Evolutionary conservation across 1,140 invertebrate species (phyloP).

Genomic region (Tetragnatha versicolor): DNA sequence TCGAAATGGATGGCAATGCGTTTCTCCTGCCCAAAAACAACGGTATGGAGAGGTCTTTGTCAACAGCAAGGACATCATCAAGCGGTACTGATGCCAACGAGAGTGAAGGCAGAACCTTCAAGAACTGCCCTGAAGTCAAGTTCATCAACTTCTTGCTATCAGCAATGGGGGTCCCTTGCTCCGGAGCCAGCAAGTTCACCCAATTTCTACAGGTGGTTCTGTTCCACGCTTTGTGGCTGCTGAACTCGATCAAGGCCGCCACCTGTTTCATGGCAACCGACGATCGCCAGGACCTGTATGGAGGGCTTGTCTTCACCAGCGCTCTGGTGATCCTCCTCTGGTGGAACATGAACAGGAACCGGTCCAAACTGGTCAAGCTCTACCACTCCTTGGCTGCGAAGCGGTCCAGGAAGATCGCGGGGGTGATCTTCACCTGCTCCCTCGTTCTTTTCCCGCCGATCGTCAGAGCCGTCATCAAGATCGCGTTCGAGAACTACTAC

Average conservation of each 20-base stretch:
- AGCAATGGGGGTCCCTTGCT: not conserved
- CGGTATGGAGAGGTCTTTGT: too few relatives aligned
- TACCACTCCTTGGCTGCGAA: not conserved
- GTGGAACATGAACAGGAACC: not conserved
- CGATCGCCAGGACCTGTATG: not conserved
- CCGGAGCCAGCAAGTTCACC: not conserved
- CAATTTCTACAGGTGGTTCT: not conserved
- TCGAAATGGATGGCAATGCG: too few relatives aligned
- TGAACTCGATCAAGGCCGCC: not conserved
- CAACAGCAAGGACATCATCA: too few relatives aligned
- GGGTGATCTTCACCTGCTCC: not conserved
- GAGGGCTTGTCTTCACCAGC: not conserved
- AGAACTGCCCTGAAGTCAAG: not conserved
- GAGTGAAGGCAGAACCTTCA: too few relatives aligned
- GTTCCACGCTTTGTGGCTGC: not conserved
- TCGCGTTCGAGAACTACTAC: not conserved
- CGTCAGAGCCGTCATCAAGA: not conserved
- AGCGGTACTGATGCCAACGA: too few relatives aligned
- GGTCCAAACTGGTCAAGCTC: not conserved
- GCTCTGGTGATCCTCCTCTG: not conserved
- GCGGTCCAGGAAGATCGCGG: not conserved
- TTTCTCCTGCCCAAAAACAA: too few relatives aligned
- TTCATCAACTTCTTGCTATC: not conserved
- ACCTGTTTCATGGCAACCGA: not conserved
- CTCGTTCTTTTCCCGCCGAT: not conserved